These are phyloP conservation scores for Paralinhomoeus sp. DNA, from an alignment of 2,888 invertebrate species.

Conservation along the genomic window DNA sequence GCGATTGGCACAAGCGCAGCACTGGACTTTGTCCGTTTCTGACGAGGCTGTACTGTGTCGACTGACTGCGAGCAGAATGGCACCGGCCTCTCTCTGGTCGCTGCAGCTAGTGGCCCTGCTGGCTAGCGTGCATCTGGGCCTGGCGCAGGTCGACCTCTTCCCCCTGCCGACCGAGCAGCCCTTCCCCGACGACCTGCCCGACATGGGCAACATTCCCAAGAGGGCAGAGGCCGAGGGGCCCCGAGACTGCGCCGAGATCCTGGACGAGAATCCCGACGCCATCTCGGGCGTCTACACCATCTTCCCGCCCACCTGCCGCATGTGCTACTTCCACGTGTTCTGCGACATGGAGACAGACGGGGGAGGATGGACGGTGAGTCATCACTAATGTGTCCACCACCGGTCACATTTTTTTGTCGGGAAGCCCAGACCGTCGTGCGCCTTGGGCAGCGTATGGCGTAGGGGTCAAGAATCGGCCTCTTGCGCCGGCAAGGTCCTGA, in stretches of 20 bases:
- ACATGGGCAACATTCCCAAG: constrained; percentile 1
- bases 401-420: no score
- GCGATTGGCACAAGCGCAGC: no score
- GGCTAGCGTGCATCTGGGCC: neutral
- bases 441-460: no score
- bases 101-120: no score
- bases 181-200: neutral
- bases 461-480: no score
- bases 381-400: no score
- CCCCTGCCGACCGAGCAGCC: constrained; percentile 1
- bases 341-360: constrained; percentile 69
- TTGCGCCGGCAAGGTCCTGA: no score
- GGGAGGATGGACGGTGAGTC: constrained; percentile 68
- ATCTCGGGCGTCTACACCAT: constrained; percentile 12
- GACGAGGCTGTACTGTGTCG: no score
- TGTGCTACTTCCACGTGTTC: constrained; percentile 66
- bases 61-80: no score
- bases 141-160: constrained; percentile 1
- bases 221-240: constrained; percentile 1
- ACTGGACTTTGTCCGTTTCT: no score
- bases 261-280: constrained; percentile 8
- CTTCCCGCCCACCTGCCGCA: constrained; percentile 30
- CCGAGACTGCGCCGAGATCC: constrained; percentile 11
- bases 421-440: no score
- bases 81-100: no score